Conservation (phyloP, 2,797 vertebrate genomes). For the Ceryle rudis region DNA sequence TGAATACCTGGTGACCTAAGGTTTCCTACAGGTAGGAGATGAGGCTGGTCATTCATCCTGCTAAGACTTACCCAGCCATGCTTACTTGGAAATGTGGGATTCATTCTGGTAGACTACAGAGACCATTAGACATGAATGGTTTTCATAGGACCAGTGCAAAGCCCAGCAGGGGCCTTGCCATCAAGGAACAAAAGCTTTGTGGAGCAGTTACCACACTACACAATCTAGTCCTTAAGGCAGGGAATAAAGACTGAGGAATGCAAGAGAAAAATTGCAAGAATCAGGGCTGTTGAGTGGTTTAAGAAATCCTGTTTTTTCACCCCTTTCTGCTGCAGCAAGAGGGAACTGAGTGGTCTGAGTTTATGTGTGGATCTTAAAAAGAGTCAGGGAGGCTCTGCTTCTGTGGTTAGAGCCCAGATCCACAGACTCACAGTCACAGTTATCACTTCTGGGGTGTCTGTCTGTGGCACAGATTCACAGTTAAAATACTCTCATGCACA, state of each 20-base stretch:
- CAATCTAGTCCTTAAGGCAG: not conserved
- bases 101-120: not conserved
- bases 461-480: not conserved
- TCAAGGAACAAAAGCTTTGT: not conserved
- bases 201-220: not conserved
- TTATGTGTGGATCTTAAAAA: not conserved
- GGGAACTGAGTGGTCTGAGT: not conserved
- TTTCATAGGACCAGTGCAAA: not conserved
- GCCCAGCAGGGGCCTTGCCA: not conserved
- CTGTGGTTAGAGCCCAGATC: not conserved
- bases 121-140: accelerated
- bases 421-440: not conserved
- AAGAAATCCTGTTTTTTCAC: not conserved
- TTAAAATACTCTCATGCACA: not conserved
- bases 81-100: not conserved
- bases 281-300: accelerated
- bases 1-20: not conserved
- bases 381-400: not conserved
- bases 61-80: not conserved
- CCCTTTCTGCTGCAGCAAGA: not conserved
- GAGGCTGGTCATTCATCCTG: not conserved
- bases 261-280: not conserved
- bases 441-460: not conserved
- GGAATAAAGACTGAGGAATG: not conserved
- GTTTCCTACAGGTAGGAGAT: not conserved